Base-by-base conservation (phyloP, 2,888 invertebrate species). In the Allygus modestus region DNA sequence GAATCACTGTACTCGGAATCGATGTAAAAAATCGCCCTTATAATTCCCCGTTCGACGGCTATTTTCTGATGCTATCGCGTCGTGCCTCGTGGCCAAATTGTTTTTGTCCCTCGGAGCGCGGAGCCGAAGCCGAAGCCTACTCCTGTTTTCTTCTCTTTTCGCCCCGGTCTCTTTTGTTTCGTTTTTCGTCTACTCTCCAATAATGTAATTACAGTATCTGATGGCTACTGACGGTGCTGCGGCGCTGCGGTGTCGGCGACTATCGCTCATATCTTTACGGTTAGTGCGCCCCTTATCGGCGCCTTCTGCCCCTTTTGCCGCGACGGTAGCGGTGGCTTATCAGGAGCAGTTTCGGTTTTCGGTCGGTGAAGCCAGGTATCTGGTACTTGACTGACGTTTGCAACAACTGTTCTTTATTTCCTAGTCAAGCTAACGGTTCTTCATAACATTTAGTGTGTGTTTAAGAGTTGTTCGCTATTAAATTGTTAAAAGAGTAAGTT, bases 111-210 rank as follows among this genome's bases (percentile, higher is more conserved):
- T 58, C 51, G 31, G 28, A 65, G 58, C 46, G 4, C 65, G 12
- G 65, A n/a, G n/a, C n/a, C n/a, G n/a, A n/a, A n/a, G 41, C 23
- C n/a, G 28, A 20, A 33, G 20, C 71, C 69, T 69, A 20, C 46
- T 26, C 33, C 65, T 20, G 33, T 82, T 33, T 69, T 71, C 41
- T 46, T 82, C 71, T 69, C 37, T 73, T 90, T 87, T 88, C 89
- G 89, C 79, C 85, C 85, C 41, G 86, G 23, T 1, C 31, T 2
- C 69, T 54, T 82, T 71, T 37, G 71, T 58, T 73, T 71, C 83
- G 65, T 84, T 37, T 23, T 84, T 65, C 41, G 46, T 77, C 73
- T 71, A 65, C 65, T 31, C 75, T 77, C 51, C 79, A 79, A 58
- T 79, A 79, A 79, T 79, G 79, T 58, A 37, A 79, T 79, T 79